Base-by-base conservation (phyloP, 1,140 invertebrate genomes). In the Vollenhovia emeryi region DNA sequence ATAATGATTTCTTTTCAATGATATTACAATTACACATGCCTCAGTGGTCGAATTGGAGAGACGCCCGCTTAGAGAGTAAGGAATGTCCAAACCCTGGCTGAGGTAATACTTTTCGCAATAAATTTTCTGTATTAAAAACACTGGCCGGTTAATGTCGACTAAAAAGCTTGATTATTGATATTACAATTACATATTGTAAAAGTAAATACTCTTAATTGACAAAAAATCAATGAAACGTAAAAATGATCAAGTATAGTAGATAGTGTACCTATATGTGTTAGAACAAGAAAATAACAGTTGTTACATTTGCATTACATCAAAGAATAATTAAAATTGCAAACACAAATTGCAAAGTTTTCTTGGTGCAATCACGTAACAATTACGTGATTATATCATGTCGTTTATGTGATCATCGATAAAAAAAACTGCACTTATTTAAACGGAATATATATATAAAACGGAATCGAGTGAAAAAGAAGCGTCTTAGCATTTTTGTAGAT, bases 401-500 rank as follows among this genome's bases (percentile, higher is more conserved):
- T 33, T 55, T 73, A 21, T 1, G 36, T 27, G 43, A 75, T 2
- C 15, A 9, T 15, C 6, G 21, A 40, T 40, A 27, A 57, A 27
- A 55, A 36, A 71, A 27, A 40, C n/a, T n/a, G n/a, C n/a, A 52
- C 5, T 57, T 15, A n/a, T 73, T n/a, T 0, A 27, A 57, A 55
- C n/a, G n/a, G n/a, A n/a, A n/a, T n/a, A n/a, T n/a, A n/a, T n/a
- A 6, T 40, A 40, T 57, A 59, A 75, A 27, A 59, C 43, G 15
- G 7, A 75, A 27, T 59, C 36, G 15, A 50, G 4, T 64, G 7
- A 27, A 43, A 66, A 45, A 2, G 21, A 45, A 2, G 21, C 5
- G 21, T 59, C 36, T 11, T 43, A 6, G 21, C 8, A 59, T 75
- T 75, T 75, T 75, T 43, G 24, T 75, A 75, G 55, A 75, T 59